A percentile compares a stretch with the other conserved stretches of the same genome.
Evolutionary conservation across 2,113 vertebrate genomes (phyloP).

Genomic region (Podocnemis expansa): DNA sequence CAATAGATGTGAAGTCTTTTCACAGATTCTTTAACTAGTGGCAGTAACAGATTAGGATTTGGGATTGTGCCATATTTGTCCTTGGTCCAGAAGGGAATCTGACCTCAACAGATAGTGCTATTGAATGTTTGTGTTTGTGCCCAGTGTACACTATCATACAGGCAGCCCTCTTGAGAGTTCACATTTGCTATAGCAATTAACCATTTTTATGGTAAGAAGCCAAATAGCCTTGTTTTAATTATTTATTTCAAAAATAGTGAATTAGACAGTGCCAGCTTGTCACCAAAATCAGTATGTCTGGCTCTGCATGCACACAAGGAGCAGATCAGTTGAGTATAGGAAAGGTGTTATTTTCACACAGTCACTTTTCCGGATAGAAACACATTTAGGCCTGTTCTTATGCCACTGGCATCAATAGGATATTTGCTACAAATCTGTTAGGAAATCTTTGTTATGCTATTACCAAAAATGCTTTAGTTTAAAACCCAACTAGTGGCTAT

Average conservation of each 20-base stretch:
- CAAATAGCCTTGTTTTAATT: neutral
- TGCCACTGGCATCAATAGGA: neutral
- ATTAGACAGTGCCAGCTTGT: neutral
- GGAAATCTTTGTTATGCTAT: neutral
- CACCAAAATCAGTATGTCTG: neutral
- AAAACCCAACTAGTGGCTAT: rapidly evolving
- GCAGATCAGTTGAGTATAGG: neutral
- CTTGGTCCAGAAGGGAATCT: neutral
- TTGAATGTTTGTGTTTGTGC: neutral
- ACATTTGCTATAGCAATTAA: rapidly evolving
- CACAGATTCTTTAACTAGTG: too few species aligned
- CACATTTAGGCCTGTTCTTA: neutral
- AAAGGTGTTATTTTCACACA: rapidly evolving
- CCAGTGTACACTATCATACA: neutral
- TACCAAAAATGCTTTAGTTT: neutral
- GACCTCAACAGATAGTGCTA: neutral
- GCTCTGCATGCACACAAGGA: rapidly evolving
- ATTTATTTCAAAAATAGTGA: neutral
- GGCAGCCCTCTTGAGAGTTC: neutral
- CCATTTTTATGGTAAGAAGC: rapidly evolving
- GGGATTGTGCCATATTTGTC: neutral
- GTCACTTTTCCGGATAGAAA: neutral
- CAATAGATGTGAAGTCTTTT: too few species aligned
- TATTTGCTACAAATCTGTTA: neutral
- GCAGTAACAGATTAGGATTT: too few species aligned